Evolutionary conservation across 2,113 vertebrate species (phyloP).

Genomic region (Xenopus borealis): DNA sequence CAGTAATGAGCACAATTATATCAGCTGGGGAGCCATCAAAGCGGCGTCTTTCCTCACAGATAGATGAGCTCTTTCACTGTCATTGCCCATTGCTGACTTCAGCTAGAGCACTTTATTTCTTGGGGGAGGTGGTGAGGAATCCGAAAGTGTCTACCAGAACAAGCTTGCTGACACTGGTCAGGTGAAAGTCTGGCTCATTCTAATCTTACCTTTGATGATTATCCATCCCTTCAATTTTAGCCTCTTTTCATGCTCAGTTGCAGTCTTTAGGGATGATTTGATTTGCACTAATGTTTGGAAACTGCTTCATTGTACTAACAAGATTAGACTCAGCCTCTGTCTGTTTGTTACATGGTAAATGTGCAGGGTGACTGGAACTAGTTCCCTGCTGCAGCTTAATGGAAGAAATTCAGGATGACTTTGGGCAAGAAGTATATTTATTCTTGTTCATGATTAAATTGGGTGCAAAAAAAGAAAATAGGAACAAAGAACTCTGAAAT

Average conservation of each 20-base stretch:
- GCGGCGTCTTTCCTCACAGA: conserved; percentile 70
- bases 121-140: background rate
- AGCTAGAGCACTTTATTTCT: background rate
- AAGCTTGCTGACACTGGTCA: conserved; percentile 15
- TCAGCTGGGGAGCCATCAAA: conserved; percentile 76
- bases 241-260: conserved; percentile 51
- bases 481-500: too few relatives aligned
- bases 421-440: conserved; percentile 79
- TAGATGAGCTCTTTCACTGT: conserved; percentile 72
- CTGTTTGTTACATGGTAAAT: conserved; percentile 75
- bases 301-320: conserved; percentile 81
- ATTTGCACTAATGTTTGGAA: conserved; percentile 84
- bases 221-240: conserved; percentile 49
- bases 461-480: too few relatives aligned
- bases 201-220: conserved; percentile 67
- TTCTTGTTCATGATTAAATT: conserved; percentile 31
- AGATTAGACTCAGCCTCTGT: conserved; percentile 81
- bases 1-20: conserved; percentile 87
- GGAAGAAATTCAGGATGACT: conserved; percentile 60
- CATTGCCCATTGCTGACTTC: conserved; percentile 52
- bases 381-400: conserved; percentile 66
- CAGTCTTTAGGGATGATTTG: conserved; percentile 77
- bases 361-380: conserved; percentile 75
- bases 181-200: conserved; percentile 61
- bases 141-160: conserved; percentile 49